Evolutionary conservation across 2,113 vertebrate species (phyloP).

Genomic region (Dolichallabes microphthalmus): DNA sequence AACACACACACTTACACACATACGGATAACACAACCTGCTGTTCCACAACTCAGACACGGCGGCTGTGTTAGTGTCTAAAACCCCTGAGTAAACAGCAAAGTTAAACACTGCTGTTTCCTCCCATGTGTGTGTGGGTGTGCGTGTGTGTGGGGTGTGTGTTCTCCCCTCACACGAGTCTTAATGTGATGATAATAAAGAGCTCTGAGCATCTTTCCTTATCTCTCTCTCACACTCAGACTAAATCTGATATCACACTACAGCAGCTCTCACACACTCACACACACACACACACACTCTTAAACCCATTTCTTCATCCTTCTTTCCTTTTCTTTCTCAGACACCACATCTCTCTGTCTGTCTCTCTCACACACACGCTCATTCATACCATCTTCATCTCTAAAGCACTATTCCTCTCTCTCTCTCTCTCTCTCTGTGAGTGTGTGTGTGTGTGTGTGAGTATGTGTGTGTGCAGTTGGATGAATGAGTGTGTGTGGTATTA

Average conservation of each 20-base stretch:
- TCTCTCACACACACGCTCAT: background rate
- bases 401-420: background rate
- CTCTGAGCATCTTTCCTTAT: slow-evolving; percentile 84
- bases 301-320: slow-evolving; percentile 13
- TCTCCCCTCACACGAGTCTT: slow-evolving; percentile 53
- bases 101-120: slow-evolving; percentile 17
- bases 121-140: slow-evolving; percentile 55
- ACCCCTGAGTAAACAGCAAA: background rate
- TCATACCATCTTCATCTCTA: background rate
- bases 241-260: slow-evolving; percentile 85
- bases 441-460: slow-evolving; percentile 18
- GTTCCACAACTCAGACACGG: slow-evolving; percentile 43
- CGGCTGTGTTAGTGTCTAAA: background rate
- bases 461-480: slow-evolving; percentile 53
- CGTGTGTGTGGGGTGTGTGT: slow-evolving; percentile 68
- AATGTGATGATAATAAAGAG: slow-evolving; percentile 72
- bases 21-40: background rate
- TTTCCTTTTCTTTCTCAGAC: background rate
- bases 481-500: slow-evolving; percentile 76
- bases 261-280: slow-evolving; percentile 80
- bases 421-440: slow-evolving; percentile 7
- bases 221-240: slow-evolving; percentile 81
- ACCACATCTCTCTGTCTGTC: background rate
- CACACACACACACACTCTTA: background rate
- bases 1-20: slow-evolving; percentile 35